Evolutionary conservation across 2,113 vertebrate species (phyloP), one percentile per base, ranked within the genome.

Genomic region (Tympanuchus pallidicinctus): DNA sequence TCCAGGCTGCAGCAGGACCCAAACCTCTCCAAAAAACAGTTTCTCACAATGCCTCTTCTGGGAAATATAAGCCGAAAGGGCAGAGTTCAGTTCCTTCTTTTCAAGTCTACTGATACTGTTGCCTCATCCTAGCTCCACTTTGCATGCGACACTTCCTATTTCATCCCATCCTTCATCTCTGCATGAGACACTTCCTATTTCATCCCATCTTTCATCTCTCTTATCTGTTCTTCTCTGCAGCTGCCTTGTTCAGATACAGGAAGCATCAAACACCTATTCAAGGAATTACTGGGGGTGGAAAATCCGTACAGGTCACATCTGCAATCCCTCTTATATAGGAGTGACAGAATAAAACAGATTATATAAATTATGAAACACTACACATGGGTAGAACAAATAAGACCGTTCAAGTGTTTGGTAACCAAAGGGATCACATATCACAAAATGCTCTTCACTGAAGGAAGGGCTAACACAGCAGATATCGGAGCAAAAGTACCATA

Each of bases 1-100:
- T 6, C 5, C 25, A 69, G 11, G 5, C 40, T 3, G 4, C 1
- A 76, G 14, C 4, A 1, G 2, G 7, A 93, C 82, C 2, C 8
- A 70, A 40, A 11, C 4, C 52, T 11, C 27, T 63, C 27, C 66
- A 6, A 27, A 75, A 9, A 36, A 4, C 5, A 77, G 30, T 19
- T 34, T 7, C 43, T 47, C 13, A 12, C 77, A 70, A 18, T n/a
- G 3, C 20, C 14, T n/a, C 17, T 70, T 70, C 13, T 9, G 3
- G 5, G 48, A 82, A 67, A 78, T 15, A 77, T 61, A 78, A 86
- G 82, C 2, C 70, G 18, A 88, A 11, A 3, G 1, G 14, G 43
- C 3, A 82, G 54, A 84, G 9, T n/a, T 79, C 21, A 30, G 4
- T 45, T 86, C 82, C 72, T 72, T 11, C 4, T 83, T 50, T 28